These are phyloP conservation scores for Herpetotheres cachinnans DNA, from an alignment of 2,113 vertebrate species.

Conservation along the genomic window DNA sequence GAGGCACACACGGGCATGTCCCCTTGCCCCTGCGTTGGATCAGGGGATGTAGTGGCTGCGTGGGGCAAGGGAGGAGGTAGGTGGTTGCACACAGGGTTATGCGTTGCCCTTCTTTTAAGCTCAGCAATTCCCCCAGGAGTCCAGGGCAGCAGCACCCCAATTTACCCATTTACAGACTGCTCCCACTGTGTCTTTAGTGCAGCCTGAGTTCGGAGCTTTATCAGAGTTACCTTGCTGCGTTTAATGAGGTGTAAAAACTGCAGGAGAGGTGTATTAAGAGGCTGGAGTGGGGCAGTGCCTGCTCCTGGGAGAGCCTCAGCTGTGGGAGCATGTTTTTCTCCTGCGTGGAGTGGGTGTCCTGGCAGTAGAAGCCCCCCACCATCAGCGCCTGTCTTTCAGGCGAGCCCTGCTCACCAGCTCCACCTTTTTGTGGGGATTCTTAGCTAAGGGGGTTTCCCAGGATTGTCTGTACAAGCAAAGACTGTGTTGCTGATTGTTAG, in stretches of 20 bases:
- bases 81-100: not conserved
- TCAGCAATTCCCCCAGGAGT: not conserved
- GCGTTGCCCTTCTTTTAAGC: not conserved
- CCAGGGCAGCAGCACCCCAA: not conserved
- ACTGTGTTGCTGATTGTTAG: not conserved
- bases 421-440: not conserved
- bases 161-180: not conserved
- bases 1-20: accelerated
- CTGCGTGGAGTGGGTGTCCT: accelerated
- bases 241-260: not conserved
- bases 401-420: not conserved
- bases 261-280: not conserved
- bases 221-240: not conserved
- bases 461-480: not conserved
- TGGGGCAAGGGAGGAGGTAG: not conserved
- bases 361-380: not conserved
- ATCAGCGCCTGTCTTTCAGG: not conserved
- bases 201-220: not conserved
- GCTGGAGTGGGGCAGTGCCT: not conserved
- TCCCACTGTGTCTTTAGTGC: not conserved
- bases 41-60: not conserved
- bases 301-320: not conserved
- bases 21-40: not conserved
- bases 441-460: not conserved
- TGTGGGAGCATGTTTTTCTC: not conserved